Evolutionary conservation across 2,888 invertebrate genomes (phyloP), one percentile per base, ranked within the genome.

Genomic region (Cataglyphis albicans): DNA sequence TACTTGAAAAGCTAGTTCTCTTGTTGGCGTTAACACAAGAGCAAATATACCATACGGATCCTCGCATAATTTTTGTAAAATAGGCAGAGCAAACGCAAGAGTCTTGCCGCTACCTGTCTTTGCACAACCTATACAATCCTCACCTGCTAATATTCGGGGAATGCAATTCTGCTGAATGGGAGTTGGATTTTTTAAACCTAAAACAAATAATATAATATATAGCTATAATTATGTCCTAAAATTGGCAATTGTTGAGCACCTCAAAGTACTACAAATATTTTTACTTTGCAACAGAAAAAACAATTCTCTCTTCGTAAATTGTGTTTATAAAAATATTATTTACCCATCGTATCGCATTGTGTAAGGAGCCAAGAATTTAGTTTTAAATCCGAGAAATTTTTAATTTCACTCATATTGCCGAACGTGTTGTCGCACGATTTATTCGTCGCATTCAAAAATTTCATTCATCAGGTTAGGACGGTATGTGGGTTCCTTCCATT

Each of bases 51-150:
- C 99, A 94, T 98, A 98, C 0, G 99, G 99, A 95, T 99, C 99
- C 93, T 98, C 97, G 83, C 98, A 98, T 41, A 99, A 95, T 93
- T 97, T 97, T 94, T 99, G 98, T 65, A 99, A 94, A 91, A 99
- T 98, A 0, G 99, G 99, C 76, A 99, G 94, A 0, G 98, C 99
- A 96, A 99, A 99, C 0, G 99, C 99, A 92, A 99, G 97, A 0
- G 99, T 99, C 95, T 99, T 99, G 1, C 99, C 99, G 81, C 99
- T 99, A 18, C 99, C 99, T 10, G 99, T 99, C 95, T 99, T 99
- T 0, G 99, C 99, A 90, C 98, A 98, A 10, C 99, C 99, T 86
- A 99, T 97, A 90, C 98, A 98, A 95, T 99, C 98, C 90, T 96
- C 95, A 0, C 98, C 98, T 83, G 95, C 93, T 57, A 98, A 94